Evolutionary conservation across 2,888 invertebrate species (phyloP), one percentile per base, ranked within the genome.

Genomic region (Apamea anceps): DNA sequence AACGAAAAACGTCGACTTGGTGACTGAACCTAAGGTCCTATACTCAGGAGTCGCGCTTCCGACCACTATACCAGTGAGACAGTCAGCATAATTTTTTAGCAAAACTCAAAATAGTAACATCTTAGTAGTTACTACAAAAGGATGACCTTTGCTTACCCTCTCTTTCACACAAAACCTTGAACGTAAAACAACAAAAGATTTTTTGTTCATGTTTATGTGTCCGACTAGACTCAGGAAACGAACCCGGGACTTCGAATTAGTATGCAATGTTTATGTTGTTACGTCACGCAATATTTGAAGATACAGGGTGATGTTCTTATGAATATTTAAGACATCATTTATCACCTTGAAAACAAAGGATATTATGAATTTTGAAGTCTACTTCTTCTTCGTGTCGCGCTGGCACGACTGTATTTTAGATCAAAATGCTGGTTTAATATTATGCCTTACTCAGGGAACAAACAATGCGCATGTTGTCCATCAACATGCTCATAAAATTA

Each of bases 201-300:
- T 85, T 89, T 85, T 85, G 83, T 84, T 77, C 65, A 32, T 75
- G 87, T 88, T 90, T 88, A 85, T 86, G 81, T 76, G 79, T 85
- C 85, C 84, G 84, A 70, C 81, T 75, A 78, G 42, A 72, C 82
- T 80, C 87, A 87, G 91, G 87, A 88, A 88, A 83, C 87, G 80
- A 84, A 85, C 77, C 88, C 89, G 85, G 87, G 89, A 63, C 80
- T 84, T 76, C 57, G 82, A 87, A 90, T 90, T 89, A 89, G 89
- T 91, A 91, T 91, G 90, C 91, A 86, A 88, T 89, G 90, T 91
- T 89, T 91, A 88, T 84, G 84, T 74, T 87, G 78, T 87, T 84
- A 68, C 88, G 88, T 91, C 90, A 87, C 88, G 86, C 85, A 62
- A 87, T 86, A 85, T 85, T 79, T 82, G 57, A 48, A 25, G 15